phyloP scores from a whole-genome alignment of 64 coral and sea anemone genomes.

The Hydrozoanthus tunicans region DNA sequence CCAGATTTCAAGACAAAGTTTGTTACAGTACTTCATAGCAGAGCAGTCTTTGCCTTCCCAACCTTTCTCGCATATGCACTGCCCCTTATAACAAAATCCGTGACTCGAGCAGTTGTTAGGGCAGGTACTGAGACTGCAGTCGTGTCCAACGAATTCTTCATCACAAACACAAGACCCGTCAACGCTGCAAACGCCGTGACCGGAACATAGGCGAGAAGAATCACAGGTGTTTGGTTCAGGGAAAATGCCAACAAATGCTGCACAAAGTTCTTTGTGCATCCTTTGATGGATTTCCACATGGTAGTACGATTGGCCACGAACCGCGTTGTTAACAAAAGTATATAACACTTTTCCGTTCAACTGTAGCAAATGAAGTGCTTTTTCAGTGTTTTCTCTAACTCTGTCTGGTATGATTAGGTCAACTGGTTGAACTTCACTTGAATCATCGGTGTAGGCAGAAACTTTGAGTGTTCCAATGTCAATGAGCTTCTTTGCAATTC shows the following conservation, averaged over 20 bases:
- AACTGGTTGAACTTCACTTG: conserved; percentile 43
- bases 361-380: conserved; percentile 40
- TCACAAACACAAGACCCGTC: conserved; percentile 63
- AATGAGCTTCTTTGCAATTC: conserved; percentile 40
- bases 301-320: neutral
- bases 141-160: conserved; percentile 44
- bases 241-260: neutral
- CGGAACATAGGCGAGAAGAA: conserved; percentile 49
- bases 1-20: conserved; percentile 59
- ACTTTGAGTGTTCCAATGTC: conserved; percentile 41
- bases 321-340: conserved; percentile 12
- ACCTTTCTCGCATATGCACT: conserved; percentile 65
- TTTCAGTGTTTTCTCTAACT: conserved; percentile 25
- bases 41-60: conserved; percentile 76
- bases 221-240: conserved; percentile 19
- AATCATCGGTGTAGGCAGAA: conserved; percentile 21
- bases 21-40: conserved; percentile 59
- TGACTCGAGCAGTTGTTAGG: conserved; percentile 69
- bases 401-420: conserved; percentile 10
- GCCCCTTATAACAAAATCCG: conserved; percentile 49
- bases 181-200: conserved; percentile 67
- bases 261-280: neutral
- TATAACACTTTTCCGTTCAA: conserved; percentile 1
- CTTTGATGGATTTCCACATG: conserved; percentile 57
- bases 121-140: conserved; percentile 61